phyloP scores from a whole-genome alignment of 2,113 vertebrate genomes.

The Gambusia holbrooki region DNA sequence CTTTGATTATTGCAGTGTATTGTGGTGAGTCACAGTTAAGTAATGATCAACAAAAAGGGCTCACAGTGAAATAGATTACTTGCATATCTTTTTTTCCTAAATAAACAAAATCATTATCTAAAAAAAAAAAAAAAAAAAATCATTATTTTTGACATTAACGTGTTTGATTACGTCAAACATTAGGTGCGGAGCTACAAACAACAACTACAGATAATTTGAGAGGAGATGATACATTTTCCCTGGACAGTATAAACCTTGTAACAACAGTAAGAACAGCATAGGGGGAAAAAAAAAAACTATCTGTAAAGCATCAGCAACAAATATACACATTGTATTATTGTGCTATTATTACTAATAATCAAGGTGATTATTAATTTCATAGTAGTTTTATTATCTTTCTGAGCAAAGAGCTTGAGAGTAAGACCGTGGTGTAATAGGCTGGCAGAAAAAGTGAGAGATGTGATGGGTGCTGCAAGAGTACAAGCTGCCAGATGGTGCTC shows the following conservation, averaged over 20 bases:
- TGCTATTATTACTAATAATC: too few relatives aligned
- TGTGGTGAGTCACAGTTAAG: neutral
- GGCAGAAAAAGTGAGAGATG: slow-evolving; percentile 56
- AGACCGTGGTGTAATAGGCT: slow-evolving; percentile 28
- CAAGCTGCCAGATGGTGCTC: slow-evolving; percentile 81
- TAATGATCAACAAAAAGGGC: neutral
- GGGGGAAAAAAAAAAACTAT: too few relatives aligned
- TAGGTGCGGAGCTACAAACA: too few relatives aligned
- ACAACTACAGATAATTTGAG: too few relatives aligned
- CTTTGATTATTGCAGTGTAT: neutral
- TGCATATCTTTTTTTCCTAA: neutral
- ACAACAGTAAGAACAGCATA: too few relatives aligned
- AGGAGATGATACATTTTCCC: too few relatives aligned
- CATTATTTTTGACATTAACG: too few relatives aligned
- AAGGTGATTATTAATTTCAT: neutral
- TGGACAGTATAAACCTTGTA: too few relatives aligned
- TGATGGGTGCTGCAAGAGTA: slow-evolving; percentile 70
- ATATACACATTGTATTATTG: neutral
- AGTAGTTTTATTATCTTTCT: neutral
- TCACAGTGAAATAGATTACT: neutral
- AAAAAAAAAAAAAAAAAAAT: too few relatives aligned
- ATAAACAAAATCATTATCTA: neutral
- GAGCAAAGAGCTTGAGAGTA: slow-evolving; percentile 28
- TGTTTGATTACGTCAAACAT: too few relatives aligned
- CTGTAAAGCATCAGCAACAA: neutral